Conservation (phyloP, 2,113 vertebrate genomes). For the Cettia cetti region DNA sequence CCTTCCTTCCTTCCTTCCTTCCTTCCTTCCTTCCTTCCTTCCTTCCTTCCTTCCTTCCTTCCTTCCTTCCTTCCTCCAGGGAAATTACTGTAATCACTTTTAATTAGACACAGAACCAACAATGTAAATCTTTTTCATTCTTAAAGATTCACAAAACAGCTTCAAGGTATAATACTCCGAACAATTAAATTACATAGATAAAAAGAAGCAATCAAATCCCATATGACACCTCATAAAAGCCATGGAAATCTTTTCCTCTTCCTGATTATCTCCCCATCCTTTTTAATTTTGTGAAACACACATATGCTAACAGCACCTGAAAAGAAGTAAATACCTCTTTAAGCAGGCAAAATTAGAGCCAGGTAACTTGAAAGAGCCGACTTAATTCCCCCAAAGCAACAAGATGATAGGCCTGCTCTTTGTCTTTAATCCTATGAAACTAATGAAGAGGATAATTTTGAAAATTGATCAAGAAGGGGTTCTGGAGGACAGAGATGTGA, state of each 20-base stretch:
- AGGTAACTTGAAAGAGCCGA: not conserved
- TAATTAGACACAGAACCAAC: conserved; percentile 8
- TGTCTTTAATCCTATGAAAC: not conserved
- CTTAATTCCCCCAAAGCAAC: not conserved
- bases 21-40: no score
- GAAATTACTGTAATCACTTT: conserved; percentile 27
- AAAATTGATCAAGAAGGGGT: not conserved
- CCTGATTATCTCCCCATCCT: not conserved
- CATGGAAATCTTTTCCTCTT: not conserved
- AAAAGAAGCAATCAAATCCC: not conserved
- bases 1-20: no score
- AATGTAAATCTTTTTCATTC: conserved; percentile 1
- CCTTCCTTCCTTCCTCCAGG: no score
- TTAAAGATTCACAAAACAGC: conserved; percentile 28
- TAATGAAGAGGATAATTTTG: not conserved
- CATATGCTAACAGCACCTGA: not conserved
- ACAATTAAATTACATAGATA: not conserved
- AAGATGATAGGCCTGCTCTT: not conserved
- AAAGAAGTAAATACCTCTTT: conserved; percentile 18
- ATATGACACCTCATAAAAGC: not conserved
- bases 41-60: no score
- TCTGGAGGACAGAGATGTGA: not conserved
- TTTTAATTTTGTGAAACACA: not conserved
- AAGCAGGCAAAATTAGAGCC: not conserved
- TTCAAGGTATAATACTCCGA: not conserved